A percentile compares a stretch with the other conserved stretches of the same genome.
Conservation (phyloP, 2,113 vertebrate genomes). For the Aplodontia rufa region DNA sequence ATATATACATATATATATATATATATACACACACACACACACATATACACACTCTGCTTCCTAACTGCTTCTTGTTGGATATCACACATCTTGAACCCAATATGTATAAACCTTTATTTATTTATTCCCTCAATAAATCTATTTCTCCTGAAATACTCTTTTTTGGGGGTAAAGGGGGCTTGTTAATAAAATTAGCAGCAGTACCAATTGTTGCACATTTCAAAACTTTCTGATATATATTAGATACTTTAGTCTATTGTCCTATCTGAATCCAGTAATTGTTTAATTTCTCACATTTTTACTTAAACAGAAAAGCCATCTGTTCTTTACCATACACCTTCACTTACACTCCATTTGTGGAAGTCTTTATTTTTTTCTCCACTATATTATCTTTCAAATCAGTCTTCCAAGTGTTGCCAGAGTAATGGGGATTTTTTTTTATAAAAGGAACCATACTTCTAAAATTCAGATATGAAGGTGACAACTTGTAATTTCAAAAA, state of each 20-base stretch:
- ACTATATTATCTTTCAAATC: not conserved
- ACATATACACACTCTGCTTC: not conserved
- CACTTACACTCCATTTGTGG: not conserved
- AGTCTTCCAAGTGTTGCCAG: not conserved
- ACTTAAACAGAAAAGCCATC: not conserved
- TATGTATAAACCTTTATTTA: not conserved
- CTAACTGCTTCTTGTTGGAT: not conserved
- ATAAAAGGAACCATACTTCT: not conserved
- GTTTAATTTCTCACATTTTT: not conserved
- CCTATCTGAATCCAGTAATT: not conserved
- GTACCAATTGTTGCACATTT: not conserved
- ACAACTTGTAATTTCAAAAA: not conserved
- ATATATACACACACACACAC: too few relatives aligned
- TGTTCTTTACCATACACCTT: not conserved
- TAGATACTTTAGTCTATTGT: not conserved
- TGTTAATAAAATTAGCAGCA: not conserved
- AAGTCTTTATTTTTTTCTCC: not conserved
- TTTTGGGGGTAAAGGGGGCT: not conserved
- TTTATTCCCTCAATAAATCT: not conserved
- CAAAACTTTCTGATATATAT: not conserved
- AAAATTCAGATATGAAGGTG: not conserved
- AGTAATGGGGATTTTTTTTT: not conserved
- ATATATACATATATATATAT: too few relatives aligned
- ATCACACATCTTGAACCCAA: not conserved
- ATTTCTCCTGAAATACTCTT: not conserved